A percentile compares a stretch with the other conserved stretches of the same genome.
Evolutionary conservation across 2,888 invertebrate genomes (phyloP).

Genomic region (Diaperis boleti): DNA sequence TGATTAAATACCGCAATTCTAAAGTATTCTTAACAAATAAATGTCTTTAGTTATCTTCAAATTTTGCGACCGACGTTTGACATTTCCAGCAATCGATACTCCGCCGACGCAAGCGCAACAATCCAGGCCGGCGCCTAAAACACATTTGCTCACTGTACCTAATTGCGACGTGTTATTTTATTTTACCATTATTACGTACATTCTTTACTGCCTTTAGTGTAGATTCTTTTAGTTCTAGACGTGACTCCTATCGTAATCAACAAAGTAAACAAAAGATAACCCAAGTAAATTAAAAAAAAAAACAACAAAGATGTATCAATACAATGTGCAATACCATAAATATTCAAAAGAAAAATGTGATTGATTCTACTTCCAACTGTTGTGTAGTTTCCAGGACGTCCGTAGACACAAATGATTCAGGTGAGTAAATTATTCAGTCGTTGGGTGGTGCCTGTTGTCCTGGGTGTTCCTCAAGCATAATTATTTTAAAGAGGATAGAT

Average conservation of each 20-base stretch:
- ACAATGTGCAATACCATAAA: background rate
- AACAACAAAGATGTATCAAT: slow-evolving; percentile 3
- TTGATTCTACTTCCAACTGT: background rate
- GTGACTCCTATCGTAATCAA: slow-evolving; percentile 28
- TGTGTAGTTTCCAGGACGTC: background rate
- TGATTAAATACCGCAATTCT: background rate
- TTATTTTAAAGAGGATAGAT: too few species aligned
- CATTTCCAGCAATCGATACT: slow-evolving; percentile 40
- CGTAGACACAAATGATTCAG: slow-evolving; percentile 36
- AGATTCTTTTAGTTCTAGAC: slow-evolving; percentile 34
- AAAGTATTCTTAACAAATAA: background rate
- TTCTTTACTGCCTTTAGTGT: slow-evolving; percentile 43
- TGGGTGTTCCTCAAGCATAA: too few species aligned
- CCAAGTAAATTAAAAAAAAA: background rate
- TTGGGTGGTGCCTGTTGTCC: slow-evolving; percentile 2
- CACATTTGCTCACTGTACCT: slow-evolving; percentile 24
- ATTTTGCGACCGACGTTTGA: slow-evolving; percentile 14
- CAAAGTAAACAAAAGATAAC: too few species aligned
- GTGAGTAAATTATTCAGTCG: slow-evolving; percentile 24
- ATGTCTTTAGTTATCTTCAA: background rate
- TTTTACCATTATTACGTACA: slow-evolving; percentile 43
- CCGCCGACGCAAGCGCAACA: slow-evolving; percentile 40
- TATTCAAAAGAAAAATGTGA: background rate
- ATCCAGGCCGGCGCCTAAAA: slow-evolving; percentile 22
- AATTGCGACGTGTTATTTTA: slow-evolving; percentile 42